phyloP scores from a whole-genome alignment of 2,113 vertebrate genomes.

The Anoplopoma fimbria region DNA sequence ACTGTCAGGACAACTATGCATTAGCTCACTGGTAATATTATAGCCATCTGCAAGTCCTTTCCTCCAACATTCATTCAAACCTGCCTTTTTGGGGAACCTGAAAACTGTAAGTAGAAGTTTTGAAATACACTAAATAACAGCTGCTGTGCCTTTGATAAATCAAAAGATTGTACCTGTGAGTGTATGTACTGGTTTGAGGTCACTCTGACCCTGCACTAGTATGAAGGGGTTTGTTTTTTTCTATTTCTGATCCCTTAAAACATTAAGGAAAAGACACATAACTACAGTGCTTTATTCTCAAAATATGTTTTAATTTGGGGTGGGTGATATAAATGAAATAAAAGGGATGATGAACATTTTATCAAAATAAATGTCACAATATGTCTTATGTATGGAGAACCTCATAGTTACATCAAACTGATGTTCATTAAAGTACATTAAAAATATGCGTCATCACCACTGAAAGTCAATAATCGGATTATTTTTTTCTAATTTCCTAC shows the following conservation, averaged over 20 bases:
- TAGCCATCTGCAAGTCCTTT: neutral
- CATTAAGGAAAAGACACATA: neutral
- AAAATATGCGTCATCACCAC: neutral
- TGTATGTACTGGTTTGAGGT: neutral
- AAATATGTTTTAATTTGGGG: neutral
- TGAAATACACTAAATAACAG: neutral
- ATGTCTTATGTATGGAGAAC: neutral
- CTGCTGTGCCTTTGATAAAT: neutral
- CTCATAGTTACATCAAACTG: neutral
- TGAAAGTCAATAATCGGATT: neutral
- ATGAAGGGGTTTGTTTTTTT: neutral
- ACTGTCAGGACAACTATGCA: neutral
- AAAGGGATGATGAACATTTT: neutral
- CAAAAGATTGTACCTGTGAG: neutral
- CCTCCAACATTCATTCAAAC: neutral
- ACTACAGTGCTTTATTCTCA: neutral
- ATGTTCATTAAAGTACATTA: neutral
- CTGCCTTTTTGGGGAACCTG: neutral
- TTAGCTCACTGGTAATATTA: neutral
- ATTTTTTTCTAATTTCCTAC: neutral
- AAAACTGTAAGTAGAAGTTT: constrained; percentile 50
- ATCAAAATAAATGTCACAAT: neutral
- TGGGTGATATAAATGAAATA: neutral
- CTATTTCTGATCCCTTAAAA: neutral
- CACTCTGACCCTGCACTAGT: neutral